Conservation (phyloP, 1,140 invertebrate species). For the Popillia japonica region DNA sequence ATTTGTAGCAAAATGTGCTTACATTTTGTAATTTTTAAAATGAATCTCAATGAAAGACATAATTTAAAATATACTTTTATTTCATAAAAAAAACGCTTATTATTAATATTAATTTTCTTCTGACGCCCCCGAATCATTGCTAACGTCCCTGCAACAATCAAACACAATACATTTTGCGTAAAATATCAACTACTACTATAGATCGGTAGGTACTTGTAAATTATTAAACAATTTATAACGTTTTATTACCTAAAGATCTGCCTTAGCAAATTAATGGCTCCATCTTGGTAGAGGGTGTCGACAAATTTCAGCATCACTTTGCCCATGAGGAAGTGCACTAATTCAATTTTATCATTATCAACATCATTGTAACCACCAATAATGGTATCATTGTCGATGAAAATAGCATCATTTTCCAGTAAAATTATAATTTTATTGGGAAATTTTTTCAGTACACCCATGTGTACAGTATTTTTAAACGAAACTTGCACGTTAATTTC, state of each 20-base stretch:
- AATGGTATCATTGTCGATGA: neutral
- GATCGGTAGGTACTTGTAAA: slow-evolving; percentile 6
- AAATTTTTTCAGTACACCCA: neutral
- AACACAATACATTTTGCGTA: slow-evolving; percentile 21
- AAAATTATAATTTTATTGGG: neutral
- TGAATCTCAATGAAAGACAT: no score
- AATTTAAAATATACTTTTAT: slow-evolving; percentile 19
- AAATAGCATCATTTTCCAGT: neutral
- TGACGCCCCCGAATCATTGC: no score
- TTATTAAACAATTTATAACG: slow-evolving; percentile 28
- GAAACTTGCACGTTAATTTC: neutral
- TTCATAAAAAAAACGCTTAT: neutral
- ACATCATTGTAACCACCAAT: neutral
- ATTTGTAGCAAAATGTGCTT: no score
- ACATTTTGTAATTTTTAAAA: no score
- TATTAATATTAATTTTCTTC: neutral
- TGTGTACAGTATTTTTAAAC: neutral
- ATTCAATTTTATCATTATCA: neutral
- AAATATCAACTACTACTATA: slow-evolving; percentile 21
- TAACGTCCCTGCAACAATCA: no score
- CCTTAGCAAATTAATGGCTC: neutral
- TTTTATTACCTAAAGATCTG: slow-evolving; percentile 22
- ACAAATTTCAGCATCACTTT: neutral
- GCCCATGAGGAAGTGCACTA: neutral
- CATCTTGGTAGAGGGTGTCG: neutral